A percentile compares a stretch with the other conserved stretches of the same genome.
phyloP scores from a whole-genome alignment of 2,797 vertebrate species.

The Leptodactylus fallax region DNA sequence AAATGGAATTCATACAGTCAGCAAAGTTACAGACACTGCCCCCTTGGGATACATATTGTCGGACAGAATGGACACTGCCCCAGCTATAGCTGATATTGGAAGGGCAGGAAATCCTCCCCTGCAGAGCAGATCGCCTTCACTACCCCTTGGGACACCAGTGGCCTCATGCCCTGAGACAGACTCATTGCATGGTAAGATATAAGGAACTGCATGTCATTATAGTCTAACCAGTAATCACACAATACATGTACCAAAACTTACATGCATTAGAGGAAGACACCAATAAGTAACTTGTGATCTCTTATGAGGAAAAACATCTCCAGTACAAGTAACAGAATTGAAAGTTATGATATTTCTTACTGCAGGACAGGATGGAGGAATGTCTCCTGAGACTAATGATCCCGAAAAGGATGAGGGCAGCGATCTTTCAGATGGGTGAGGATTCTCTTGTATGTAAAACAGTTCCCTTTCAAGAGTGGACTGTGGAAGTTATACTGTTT shows the following conservation, averaged over 20 bases:
- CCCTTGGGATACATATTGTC: neutral
- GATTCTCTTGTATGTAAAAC: slow-evolving; percentile 47
- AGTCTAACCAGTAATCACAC: too few species aligned
- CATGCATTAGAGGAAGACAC: too few species aligned
- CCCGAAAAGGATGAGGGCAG: slow-evolving; percentile 84
- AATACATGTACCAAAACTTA: too few species aligned
- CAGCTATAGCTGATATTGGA: slow-evolving; percentile 35
- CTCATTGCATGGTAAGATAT: slow-evolving; percentile 22
- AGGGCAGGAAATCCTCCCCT: neutral
- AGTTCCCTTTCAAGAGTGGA: neutral
- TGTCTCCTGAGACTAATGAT: slow-evolving; percentile 74
- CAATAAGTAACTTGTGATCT: too few species aligned
- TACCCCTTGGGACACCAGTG: slow-evolving; percentile 45
- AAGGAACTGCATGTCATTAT: neutral
- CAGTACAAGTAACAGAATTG: too few species aligned
- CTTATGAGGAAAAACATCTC: too few species aligned
- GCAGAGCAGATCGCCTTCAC: slow-evolving; percentile 68
- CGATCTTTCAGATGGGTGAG: slow-evolving; percentile 92
- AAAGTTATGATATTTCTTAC: neutral
- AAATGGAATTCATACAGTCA: slow-evolving; percentile 56
- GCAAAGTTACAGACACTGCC: neutral
- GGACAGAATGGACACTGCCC: neutral
- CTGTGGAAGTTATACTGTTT: too few species aligned
- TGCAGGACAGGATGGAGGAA: slow-evolving; percentile 76
- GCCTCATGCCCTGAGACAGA: neutral